phyloP scores from a whole-genome alignment of 2,888 invertebrate genomes.

The Euplagia quadripunctaria region DNA sequence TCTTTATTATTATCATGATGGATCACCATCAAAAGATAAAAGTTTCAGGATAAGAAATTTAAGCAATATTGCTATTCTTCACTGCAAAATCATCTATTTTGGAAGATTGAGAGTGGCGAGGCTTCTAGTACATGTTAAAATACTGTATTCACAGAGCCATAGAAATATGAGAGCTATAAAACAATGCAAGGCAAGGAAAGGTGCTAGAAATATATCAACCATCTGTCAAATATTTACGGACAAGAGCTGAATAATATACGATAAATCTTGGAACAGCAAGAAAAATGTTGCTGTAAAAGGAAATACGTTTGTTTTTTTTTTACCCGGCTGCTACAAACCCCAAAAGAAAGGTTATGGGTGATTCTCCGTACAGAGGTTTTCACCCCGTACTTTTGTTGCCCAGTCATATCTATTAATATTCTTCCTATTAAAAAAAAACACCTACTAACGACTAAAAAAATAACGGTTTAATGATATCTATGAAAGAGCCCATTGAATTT shows the following conservation, averaged over 20 bases:
- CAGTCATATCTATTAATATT: no score
- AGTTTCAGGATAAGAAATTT: neutral
- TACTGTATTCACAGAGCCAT: slow-evolving; percentile 2
- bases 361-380: no score
- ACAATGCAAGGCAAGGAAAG: neutral
- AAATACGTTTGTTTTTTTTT: no score
- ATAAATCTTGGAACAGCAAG: neutral
- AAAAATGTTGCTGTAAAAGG: neutral
- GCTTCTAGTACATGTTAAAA: neutral
- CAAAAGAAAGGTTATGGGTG: no score
- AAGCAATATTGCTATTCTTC: neutral
- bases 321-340: no score
- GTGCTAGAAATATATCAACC: neutral
- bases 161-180: slow-evolving; percentile 10
- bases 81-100: neutral
- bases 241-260: neutral
- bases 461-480: no score
- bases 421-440: no score
- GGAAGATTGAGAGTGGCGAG: neutral
- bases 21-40: no score
- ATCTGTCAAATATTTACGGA: neutral
- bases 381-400: no score
- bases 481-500: no score
- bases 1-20: no score
- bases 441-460: no score